Evolutionary conservation across 2,797 vertebrate species (phyloP).

Genomic region (Molossus molossus): DNA sequence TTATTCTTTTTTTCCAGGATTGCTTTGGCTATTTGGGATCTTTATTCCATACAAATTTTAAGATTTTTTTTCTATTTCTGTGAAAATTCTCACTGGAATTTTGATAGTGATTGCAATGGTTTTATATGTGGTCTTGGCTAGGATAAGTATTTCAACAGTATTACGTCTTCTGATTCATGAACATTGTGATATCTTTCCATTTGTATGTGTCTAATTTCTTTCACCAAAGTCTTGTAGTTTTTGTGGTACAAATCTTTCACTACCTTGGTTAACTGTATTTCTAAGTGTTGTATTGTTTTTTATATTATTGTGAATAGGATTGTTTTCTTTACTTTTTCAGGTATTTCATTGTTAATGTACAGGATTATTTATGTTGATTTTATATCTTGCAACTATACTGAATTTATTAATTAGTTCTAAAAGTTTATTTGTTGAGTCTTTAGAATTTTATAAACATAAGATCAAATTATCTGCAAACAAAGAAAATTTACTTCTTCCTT

Average conservation of each 20-base stretch:
- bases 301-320: not conserved
- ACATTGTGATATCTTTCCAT: not conserved
- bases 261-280: not conserved
- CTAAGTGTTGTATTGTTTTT: not conserved
- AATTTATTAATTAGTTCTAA: not conserved
- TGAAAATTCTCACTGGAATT: not conserved
- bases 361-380: not conserved
- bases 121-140: not conserved
- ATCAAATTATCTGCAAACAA: not conserved
- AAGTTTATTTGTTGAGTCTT: not conserved
- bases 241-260: not conserved
- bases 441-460: not conserved
- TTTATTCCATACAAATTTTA: not conserved
- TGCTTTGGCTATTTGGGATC: not conserved
- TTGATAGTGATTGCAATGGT: not conserved
- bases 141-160: not conserved
- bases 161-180: not conserved
- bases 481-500: not conserved
- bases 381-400: not conserved
- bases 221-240: not conserved
- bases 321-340: not conserved
- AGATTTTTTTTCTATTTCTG: not conserved
- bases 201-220: not conserved
- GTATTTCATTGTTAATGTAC: not conserved
- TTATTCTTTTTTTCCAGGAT: not conserved